Percentiles rank a stretch among this genome's conserved stretches.
Evolutionary conservation across 1,140 invertebrate species (phyloP).

Genomic region (Metaphire vulgaris): DNA sequence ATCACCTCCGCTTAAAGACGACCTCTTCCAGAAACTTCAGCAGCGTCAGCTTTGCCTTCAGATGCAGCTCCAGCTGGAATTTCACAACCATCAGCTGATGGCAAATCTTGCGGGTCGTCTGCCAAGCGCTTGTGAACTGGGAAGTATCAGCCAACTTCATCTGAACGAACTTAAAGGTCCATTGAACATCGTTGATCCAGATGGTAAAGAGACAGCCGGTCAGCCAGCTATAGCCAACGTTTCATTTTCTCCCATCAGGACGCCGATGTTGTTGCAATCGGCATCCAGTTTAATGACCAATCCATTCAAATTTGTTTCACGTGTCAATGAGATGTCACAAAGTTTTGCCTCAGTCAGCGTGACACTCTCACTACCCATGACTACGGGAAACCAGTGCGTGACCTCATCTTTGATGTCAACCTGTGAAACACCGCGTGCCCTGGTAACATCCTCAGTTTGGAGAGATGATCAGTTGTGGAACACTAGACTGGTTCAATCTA

Average conservation of each 20-base stretch:
- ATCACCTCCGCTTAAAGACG: slow-evolving; percentile 7
- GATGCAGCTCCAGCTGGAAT: background rate
- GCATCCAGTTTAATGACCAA: background rate
- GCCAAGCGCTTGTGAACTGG: background rate
- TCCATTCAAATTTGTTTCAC: background rate
- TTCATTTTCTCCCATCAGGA: background rate
- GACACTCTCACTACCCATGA: background rate
- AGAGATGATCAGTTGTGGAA: too few species aligned
- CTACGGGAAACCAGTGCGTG: background rate
- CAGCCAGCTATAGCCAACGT: background rate
- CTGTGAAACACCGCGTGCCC: too few species aligned
- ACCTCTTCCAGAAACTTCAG: slow-evolving; percentile 31
- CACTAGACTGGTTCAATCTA: too few species aligned
- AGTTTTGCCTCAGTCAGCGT: background rate
- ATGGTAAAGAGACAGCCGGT: background rate
- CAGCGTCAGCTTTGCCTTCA: slow-evolving; percentile 2
- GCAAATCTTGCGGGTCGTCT: background rate
- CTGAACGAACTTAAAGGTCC: background rate
- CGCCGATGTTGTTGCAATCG: background rate
- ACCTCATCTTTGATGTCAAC: too few species aligned
- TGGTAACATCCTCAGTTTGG: too few species aligned
- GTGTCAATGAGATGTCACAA: background rate
- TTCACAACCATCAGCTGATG: background rate
- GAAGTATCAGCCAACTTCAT: background rate
- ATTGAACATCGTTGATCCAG: background rate